A percentile compares a stretch with the other conserved stretches of the same genome.
phyloP scores from a whole-genome alignment of 2,113 vertebrate species.

The Anhinga anhinga region DNA sequence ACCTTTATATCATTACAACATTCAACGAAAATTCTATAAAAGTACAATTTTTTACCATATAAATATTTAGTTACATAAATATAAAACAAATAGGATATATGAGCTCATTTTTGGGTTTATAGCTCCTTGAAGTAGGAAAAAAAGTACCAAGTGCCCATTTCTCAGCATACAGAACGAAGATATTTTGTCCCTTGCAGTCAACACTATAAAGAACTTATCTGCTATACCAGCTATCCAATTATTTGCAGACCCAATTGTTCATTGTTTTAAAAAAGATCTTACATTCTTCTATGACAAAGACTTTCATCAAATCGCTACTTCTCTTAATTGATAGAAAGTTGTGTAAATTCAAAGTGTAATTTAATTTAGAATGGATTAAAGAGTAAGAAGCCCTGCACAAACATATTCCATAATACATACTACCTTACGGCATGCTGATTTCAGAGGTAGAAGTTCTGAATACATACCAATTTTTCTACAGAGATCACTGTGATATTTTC shows the following conservation, averaged over 20 bases:
- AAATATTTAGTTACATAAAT: not conserved
- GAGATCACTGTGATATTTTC: not conserved
- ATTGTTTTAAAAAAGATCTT: not conserved
- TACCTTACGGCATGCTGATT: not conserved
- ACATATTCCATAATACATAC: not conserved
- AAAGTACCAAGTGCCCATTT: not conserved
- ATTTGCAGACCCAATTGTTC: not conserved
- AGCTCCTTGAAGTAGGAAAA: not conserved
- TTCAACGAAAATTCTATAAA: not conserved
- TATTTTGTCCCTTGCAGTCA: not conserved
- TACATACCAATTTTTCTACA: not conserved
- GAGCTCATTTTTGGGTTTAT: not conserved
- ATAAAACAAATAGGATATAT: not conserved
- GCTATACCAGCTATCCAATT: not conserved
- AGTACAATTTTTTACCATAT: not conserved
- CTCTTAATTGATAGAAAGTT: not conserved
- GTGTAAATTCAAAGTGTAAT: not conserved
- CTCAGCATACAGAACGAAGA: not conserved
- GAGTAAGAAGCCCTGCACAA: not conserved
- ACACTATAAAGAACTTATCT: not conserved
- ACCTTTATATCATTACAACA: not conserved
- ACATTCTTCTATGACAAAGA: not conserved
- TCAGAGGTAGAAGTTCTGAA: not conserved
- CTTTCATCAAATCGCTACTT: not conserved
- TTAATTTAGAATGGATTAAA: not conserved